Evolutionary conservation across 1,140 invertebrate genomes (phyloP).

Genomic region (Steinernema feltiae): DNA sequence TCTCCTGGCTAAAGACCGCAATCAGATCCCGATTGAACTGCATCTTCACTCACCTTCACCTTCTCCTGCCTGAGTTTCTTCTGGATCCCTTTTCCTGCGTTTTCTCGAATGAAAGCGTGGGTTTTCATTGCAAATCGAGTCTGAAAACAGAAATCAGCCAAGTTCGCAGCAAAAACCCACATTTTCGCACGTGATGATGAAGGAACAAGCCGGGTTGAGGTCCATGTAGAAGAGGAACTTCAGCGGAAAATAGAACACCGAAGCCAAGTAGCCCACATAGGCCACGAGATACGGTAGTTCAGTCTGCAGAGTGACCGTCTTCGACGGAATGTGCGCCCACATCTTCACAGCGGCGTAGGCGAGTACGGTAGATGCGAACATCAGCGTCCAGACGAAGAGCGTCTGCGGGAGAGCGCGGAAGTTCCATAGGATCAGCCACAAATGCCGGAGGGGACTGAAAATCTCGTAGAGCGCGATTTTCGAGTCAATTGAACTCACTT

Average conservation of each 20-base stretch:
- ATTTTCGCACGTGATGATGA: slow-evolving; percentile 58
- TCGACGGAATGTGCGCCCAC: slow-evolving; percentile 36
- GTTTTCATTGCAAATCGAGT: slow-evolving; percentile 56
- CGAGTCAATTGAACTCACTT: neutral
- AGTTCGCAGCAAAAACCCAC: slow-evolving; percentile 33
- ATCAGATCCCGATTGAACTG: neutral
- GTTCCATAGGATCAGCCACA: slow-evolving; percentile 54
- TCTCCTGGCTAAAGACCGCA: neutral
- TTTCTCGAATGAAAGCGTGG: slow-evolving; percentile 54
- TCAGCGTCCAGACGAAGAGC: slow-evolving; percentile 44
- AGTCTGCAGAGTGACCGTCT: slow-evolving; percentile 28
- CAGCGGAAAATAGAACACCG: slow-evolving; percentile 50
- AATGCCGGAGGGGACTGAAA: slow-evolving; percentile 47
- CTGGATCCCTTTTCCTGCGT: slow-evolving; percentile 34
- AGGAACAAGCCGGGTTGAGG: slow-evolving; percentile 54
- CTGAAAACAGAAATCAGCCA: slow-evolving; percentile 29
- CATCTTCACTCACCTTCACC: slow-evolving; percentile 16
- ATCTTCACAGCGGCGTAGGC: slow-evolving; percentile 38
- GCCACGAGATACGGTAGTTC: slow-evolving; percentile 34
- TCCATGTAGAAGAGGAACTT: slow-evolving; percentile 46
- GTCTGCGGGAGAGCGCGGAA: slow-evolving; percentile 47
- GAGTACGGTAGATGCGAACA: slow-evolving; percentile 50
- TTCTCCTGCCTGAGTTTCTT: slow-evolving; percentile 32
- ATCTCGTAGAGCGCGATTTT: neutral
- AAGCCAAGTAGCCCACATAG: slow-evolving; percentile 40